A percentile compares a stretch with the other conserved stretches of the same genome.
Conservation (phyloP, 2,113 vertebrate species). For the Pandion haliaetus region DNA sequence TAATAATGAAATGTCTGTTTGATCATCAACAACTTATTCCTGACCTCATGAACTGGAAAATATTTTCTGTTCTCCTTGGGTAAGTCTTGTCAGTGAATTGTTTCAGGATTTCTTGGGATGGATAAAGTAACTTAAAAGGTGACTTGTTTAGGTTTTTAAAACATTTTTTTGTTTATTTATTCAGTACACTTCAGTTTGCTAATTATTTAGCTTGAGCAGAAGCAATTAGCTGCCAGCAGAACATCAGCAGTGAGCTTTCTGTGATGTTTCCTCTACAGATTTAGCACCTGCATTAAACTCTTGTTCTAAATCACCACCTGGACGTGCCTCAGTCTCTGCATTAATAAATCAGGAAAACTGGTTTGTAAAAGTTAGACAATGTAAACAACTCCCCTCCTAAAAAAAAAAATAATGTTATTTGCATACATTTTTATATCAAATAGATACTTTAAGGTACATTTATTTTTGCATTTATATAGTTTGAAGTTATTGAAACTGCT, state of each 20-base stretch:
- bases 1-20: not conserved
- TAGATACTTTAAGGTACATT: not conserved
- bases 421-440: not conserved
- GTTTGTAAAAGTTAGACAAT: not conserved
- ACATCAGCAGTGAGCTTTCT: not conserved
- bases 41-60: conserved; percentile 36
- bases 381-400: not conserved
- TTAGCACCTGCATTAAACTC: not conserved
- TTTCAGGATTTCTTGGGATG: not conserved
- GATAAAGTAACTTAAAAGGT: not conserved
- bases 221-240: not conserved
- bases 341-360: not conserved
- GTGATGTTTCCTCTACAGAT: not conserved
- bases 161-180: not conserved
- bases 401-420: not conserved
- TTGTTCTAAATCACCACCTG: not conserved
- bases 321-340: not conserved
- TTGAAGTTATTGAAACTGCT: not conserved
- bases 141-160: not conserved
- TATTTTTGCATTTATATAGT: not conserved
- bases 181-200: not conserved
- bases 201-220: not conserved
- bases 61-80: conserved; percentile 8
- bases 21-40: not conserved
- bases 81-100: conserved; percentile 1